These are phyloP conservation scores for Sclerurus mexicanus DNA, from an alignment of 2,113 vertebrate genomes.

Conservation along the genomic window DNA sequence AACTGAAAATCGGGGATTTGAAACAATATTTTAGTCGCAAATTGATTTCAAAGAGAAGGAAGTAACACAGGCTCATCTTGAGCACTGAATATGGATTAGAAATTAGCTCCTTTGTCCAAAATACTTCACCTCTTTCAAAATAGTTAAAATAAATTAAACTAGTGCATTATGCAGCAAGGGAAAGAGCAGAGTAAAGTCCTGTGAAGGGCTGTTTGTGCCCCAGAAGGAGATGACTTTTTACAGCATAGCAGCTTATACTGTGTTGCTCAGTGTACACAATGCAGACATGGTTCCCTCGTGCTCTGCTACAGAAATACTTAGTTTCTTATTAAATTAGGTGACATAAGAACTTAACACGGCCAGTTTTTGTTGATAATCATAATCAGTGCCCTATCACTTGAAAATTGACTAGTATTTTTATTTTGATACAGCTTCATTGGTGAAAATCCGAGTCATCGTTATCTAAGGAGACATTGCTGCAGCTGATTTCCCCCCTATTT, in stretches of 20 bases:
- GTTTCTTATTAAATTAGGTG: not conserved
- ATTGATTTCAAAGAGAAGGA: conserved; percentile 49
- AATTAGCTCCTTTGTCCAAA: conserved; percentile 43
- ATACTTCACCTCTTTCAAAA: conserved; percentile 12
- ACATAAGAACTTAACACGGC: fast-evolving
- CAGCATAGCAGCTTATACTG: not conserved
- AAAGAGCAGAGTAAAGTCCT: not conserved
- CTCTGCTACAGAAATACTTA: not conserved
- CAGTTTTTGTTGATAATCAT: not conserved
- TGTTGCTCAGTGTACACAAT: not conserved
- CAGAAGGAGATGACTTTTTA: not conserved
- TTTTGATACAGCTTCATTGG: not conserved
- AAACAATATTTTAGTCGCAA: not conserved
- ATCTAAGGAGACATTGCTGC: not conserved
- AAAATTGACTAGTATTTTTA: not conserved
- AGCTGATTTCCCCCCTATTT: not conserved
- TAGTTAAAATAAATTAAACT: not conserved
- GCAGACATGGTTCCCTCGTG: not conserved
- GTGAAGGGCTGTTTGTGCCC: not conserved
- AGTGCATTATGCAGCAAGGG: not conserved
- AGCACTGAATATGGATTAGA: conserved; percentile 67
- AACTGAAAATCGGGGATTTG: not conserved
- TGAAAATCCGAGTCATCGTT: not conserved
- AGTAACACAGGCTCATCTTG: conserved; percentile 69
- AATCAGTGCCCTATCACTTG: fast-evolving